Percentiles rank a stretch among this genome's conserved stretches.
phyloP scores from a whole-genome alignment of 2,113 vertebrate species.

The Prolemur simus region DNA sequence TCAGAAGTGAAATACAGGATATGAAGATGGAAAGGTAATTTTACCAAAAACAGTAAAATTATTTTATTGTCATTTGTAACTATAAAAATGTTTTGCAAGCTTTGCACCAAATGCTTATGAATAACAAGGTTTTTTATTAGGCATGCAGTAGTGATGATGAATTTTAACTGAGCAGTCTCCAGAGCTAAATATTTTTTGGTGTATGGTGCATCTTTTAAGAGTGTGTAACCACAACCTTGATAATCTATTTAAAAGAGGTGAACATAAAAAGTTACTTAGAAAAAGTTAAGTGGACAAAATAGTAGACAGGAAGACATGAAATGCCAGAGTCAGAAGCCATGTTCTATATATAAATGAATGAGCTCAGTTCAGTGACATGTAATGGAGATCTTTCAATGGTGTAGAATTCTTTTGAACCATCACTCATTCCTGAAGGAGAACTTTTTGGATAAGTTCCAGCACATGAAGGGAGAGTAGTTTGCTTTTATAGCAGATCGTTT shows the following conservation, averaged over 20 bases:
- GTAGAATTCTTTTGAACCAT: slow-evolving; percentile 47
- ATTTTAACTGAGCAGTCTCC: not conserved
- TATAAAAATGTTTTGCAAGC: not conserved
- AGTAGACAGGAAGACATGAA: not conserved
- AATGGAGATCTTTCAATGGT: slow-evolving; percentile 26
- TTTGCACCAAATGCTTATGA: not conserved
- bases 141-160: not conserved
- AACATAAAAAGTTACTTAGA: not conserved
- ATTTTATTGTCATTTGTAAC: not conserved
- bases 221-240: not conserved
- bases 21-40: not conserved
- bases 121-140: not conserved
- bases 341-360: not conserved
- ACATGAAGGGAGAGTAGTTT: slow-evolving; percentile 33
- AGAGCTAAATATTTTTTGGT: not conserved
- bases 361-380: not conserved
- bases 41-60: not conserved
- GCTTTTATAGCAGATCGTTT: slow-evolving; percentile 48
- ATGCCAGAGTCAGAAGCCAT: not conserved
- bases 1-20: not conserved
- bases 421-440: not conserved
- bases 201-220: not conserved
- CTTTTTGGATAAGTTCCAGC: slow-evolving; percentile 34
- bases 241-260: not conserved
- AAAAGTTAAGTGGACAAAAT: not conserved